phyloP scores from a whole-genome alignment of 2,113 vertebrate species.

The Solea senegalensis region DNA sequence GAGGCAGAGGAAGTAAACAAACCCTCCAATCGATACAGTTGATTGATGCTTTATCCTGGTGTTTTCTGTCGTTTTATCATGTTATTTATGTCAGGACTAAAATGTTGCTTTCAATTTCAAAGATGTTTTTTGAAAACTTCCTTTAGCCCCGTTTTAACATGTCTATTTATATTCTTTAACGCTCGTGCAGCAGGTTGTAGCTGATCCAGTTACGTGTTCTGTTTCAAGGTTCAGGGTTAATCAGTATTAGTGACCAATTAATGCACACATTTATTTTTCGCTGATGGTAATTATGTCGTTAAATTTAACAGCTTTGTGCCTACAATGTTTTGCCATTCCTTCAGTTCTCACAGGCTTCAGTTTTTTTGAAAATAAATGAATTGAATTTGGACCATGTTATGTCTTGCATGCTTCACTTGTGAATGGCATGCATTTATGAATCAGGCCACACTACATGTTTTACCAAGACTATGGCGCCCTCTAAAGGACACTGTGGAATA shows the following conservation, averaged over 20 bases:
- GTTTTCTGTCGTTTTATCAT: not conserved
- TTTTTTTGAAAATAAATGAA: not conserved
- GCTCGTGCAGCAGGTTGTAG: too few relatives aligned
- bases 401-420: not conserved
- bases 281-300: too few relatives aligned
- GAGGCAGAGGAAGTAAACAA: constrained; percentile 72
- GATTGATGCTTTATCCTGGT: not conserved
- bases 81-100: not conserved
- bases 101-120: too few relatives aligned
- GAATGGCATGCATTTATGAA: constrained; percentile 45
- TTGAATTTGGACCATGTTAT: not conserved
- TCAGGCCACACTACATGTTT: constrained; percentile 5
- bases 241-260: too few relatives aligned
- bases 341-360: not conserved
- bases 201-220: too few relatives aligned
- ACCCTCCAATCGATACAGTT: constrained; percentile 14
- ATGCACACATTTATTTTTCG: too few relatives aligned
- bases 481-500: constrained; percentile 15
- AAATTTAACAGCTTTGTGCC: not conserved
- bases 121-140: too few relatives aligned
- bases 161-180: too few relatives aligned
- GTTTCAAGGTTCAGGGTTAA: too few relatives aligned
- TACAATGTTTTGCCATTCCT: too few relatives aligned
- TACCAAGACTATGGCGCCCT: constrained; percentile 19
- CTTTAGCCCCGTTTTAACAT: too few relatives aligned